Conservation (phyloP, 2,113 vertebrate species). For the Castor canadensis region DNA sequence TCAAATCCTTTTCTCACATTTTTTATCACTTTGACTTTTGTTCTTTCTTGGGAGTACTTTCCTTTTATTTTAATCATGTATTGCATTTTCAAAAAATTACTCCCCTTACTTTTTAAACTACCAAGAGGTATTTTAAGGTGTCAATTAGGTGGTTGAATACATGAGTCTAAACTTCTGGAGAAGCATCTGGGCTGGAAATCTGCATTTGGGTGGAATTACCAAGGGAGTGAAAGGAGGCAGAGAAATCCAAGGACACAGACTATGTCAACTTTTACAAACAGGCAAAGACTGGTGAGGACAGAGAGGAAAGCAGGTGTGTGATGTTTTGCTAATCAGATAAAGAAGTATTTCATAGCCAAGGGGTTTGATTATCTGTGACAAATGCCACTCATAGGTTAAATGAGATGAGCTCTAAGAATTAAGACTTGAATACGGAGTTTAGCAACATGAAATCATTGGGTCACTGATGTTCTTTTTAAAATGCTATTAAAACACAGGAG, state of each 20-base stretch:
- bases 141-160: background rate
- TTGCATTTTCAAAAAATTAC: background rate
- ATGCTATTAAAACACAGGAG: background rate
- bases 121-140: background rate
- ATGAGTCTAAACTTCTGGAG: background rate
- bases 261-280: background rate
- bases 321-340: background rate
- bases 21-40: background rate
- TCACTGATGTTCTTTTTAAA: background rate
- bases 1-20: background rate
- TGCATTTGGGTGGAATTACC: background rate
- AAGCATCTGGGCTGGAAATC: background rate
- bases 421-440: background rate
- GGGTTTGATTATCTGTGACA: background rate
- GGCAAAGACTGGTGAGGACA: background rate
- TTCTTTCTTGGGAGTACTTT: too few species aligned
- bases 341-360: background rate
- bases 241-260: background rate
- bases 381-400: background rate
- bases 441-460: background rate
- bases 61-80: background rate
- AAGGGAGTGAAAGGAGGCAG: background rate
- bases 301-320: background rate
- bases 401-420: background rate
- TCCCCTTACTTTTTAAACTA: background rate